Conservation (phyloP, 2,797 vertebrate species). For the Cichlasoma orientale region DNA sequence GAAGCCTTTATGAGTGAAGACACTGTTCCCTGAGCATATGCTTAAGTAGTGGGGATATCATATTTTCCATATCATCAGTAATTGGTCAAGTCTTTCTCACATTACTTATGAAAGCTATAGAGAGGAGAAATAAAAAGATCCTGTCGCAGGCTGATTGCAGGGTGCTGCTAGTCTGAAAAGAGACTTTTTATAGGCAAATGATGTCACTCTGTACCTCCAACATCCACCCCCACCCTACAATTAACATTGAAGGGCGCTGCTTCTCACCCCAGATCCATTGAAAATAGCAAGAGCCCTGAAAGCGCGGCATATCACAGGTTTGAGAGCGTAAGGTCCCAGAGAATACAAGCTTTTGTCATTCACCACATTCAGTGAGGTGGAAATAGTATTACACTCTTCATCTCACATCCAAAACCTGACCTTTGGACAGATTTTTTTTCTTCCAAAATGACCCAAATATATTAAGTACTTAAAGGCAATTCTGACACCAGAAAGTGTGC, state of each 20-base stretch:
- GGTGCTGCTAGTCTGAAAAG: not conserved
- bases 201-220: constrained; percentile 17
- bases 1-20: no score
- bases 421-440: not conserved
- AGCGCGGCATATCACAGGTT: constrained; percentile 21
- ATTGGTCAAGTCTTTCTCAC: no score
- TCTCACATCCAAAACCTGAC: not conserved
- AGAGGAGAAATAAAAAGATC: not conserved
- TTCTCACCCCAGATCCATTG: not conserved
- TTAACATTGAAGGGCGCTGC: constrained; percentile 30
- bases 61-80: no score
- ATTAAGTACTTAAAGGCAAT: not conserved
- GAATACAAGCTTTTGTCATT: constrained; percentile 32
- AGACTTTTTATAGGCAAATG: constrained; percentile 15
- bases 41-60: no score
- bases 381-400: constrained; percentile 20
- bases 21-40: no score
- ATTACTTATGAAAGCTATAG: no score
- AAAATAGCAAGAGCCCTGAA: constrained; percentile 12
- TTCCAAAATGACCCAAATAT: not conserved
- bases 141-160: not conserved
- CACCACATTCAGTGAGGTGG: constrained; percentile 37
- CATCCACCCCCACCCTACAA: constrained; percentile 26
- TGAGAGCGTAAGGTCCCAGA: constrained; percentile 31
- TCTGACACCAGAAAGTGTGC: not conserved